These are phyloP conservation scores for Amphipyra tragopoginis DNA, from an alignment of 2,888 invertebrate species.

Conservation along the genomic window DNA sequence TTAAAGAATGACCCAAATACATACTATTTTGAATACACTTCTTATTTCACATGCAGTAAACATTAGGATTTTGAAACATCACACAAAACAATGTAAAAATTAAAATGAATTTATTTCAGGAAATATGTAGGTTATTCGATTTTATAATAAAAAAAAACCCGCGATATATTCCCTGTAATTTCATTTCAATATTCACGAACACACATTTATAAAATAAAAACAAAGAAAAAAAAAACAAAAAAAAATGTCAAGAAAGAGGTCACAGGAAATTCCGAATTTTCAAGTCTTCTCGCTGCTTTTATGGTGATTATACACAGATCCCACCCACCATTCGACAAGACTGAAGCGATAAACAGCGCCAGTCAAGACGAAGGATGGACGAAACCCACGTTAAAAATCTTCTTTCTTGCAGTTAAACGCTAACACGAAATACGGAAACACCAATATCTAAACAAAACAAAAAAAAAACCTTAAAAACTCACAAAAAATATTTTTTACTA, in stretches of 20 bases:
- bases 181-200: too few species aligned
- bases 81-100: not conserved
- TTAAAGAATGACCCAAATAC: slow-evolving; percentile 34
- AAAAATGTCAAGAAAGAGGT: not conserved
- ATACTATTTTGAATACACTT: slow-evolving; percentile 20
- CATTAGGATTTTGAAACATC: not conserved
- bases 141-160: too few species aligned
- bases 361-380: slow-evolving; percentile 83
- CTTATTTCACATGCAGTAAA: slow-evolving; percentile 4
- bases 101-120: not conserved
- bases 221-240: not conserved
- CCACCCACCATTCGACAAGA: slow-evolving; percentile 89
- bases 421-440: not conserved
- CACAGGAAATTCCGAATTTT: slow-evolving; percentile 38
- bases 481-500: not conserved
- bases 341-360: slow-evolving; percentile 76
- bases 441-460: not conserved
- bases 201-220: too few species aligned
- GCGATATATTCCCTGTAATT: too few species aligned
- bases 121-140: not conserved
- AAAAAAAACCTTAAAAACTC: too few species aligned
- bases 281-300: slow-evolving; percentile 40
- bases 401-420: slow-evolving; percentile 32
- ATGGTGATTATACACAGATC: slow-evolving; percentile 64
- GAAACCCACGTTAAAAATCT: slow-evolving; percentile 57